These are phyloP conservation scores for Agapornis roseicollis DNA, from an alignment of 2,113 vertebrate species.

Conservation along the genomic window DNA sequence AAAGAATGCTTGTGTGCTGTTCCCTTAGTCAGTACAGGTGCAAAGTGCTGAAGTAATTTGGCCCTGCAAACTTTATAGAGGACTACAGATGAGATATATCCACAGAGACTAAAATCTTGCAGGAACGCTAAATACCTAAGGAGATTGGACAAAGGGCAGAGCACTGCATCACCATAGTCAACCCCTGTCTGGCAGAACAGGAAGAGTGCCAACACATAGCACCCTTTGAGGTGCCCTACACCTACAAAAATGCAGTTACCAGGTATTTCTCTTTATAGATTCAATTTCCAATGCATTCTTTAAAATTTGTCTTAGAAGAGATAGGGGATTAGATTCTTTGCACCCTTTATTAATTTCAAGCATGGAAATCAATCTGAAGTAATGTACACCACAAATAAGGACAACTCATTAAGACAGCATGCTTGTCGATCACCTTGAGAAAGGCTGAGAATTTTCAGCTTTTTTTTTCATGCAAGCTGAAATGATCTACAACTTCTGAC, in stretches of 20 bases:
- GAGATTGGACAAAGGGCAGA: not conserved
- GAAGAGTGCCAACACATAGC: not conserved
- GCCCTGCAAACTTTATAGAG: not conserved
- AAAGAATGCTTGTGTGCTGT: not conserved
- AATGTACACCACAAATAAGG: slow-evolving; percentile 33
- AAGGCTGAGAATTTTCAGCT: slow-evolving; percentile 13
- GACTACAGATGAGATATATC: not conserved
- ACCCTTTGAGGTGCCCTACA: not conserved
- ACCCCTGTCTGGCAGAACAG: not conserved
- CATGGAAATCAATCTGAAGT: slow-evolving; percentile 38
- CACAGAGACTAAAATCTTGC: not conserved
- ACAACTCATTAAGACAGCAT: slow-evolving; percentile 49
- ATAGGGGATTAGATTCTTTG: slow-evolving; percentile 28
- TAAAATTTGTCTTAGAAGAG: slow-evolving; percentile 3
- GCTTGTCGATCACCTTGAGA: slow-evolving; percentile 33
- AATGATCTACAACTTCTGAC: not conserved
- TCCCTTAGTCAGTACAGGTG: not conserved
- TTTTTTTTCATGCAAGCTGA: slow-evolving; percentile 47
- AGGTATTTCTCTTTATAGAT: not conserved
- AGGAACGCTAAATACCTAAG: not conserved
- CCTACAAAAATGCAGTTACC: not conserved
- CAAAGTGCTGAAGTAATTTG: not conserved
- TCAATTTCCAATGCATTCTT: not conserved
- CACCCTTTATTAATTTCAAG: slow-evolving; percentile 52
- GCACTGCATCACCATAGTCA: not conserved